These are phyloP conservation scores for Drosophila niveifrons DNA, from an alignment of 2,888 invertebrate genomes.

Conservation along the genomic window DNA sequence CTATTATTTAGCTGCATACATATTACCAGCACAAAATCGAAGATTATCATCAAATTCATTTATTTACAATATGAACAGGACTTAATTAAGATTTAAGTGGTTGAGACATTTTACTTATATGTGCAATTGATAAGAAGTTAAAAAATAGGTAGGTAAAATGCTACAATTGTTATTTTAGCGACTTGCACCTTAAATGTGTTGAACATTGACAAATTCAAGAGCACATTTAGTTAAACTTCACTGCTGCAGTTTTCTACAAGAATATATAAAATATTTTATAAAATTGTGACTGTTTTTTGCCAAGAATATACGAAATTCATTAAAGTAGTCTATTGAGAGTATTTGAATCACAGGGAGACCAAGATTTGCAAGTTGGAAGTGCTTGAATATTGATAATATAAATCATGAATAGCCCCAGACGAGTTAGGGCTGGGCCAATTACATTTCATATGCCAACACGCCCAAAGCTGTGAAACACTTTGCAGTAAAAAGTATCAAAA, in stretches of 20 bases:
- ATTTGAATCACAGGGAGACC: background rate
- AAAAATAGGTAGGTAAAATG: too few species aligned
- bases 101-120: too few species aligned
- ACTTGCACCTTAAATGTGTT: too few species aligned
- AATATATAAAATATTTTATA: background rate
- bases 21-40: too few species aligned
- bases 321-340: background rate
- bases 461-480: constrained; percentile 42
- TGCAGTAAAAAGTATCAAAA: constrained; percentile 43
- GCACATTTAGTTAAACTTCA: too few species aligned
- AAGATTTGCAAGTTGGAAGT: background rate
- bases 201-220: background rate
- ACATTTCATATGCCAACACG: constrained; percentile 41
- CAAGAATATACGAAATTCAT: background rate
- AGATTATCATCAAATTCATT: too few species aligned
- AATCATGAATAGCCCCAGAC: constrained; percentile 19
- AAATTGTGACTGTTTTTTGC: background rate
- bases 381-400: constrained; percentile 22
- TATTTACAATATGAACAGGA: too few species aligned
- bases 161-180: too few species aligned
- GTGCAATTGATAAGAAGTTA: too few species aligned
- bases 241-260: background rate
- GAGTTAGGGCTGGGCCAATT: constrained; percentile 37
- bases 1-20: too few species aligned
- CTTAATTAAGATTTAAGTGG: too few species aligned